Percentiles rank a stretch among this genome's conserved stretches.
Evolutionary conservation across 1,140 invertebrate genomes (phyloP).

Genomic region (Ooceraea biroi): DNA sequence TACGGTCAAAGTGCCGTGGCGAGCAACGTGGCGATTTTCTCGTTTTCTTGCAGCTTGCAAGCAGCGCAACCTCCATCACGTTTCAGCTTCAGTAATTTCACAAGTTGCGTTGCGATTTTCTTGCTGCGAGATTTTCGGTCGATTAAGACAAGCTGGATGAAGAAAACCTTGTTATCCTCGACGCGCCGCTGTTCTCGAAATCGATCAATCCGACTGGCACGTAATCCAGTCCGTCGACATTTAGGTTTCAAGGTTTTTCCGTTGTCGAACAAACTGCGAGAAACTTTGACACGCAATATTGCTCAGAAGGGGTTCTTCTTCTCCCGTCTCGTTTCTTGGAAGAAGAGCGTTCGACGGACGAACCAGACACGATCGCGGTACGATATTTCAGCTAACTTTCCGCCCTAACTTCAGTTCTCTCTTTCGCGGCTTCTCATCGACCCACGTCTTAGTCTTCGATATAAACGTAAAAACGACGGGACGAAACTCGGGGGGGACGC

Average conservation of each 20-base stretch:
- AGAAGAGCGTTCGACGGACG: not conserved
- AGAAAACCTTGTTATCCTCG: constrained; percentile 11
- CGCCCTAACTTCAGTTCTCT: not conserved
- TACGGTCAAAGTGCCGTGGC: not conserved
- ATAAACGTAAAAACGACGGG: no score
- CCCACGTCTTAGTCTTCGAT: no score
- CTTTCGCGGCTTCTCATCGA: not conserved
- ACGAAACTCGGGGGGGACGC: no score
- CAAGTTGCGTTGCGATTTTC: constrained; percentile 34
- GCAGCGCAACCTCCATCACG: constrained; percentile 4
- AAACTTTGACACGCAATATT: not conserved
- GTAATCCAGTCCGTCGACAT: not conserved
- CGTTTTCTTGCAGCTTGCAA: not conserved
- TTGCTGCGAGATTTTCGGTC: constrained; percentile 33
- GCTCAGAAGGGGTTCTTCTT: not conserved
- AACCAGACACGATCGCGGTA: not conserved
- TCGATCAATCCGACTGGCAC: not conserved
- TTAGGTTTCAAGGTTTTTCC: not conserved
- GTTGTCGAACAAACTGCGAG: not conserved
- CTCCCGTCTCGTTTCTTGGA: not conserved
- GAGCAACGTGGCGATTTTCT: not conserved
- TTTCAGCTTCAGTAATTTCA: constrained; percentile 45
- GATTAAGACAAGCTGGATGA: constrained; percentile 1
- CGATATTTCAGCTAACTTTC: not conserved
- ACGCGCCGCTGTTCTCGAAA: not conserved